Evolutionary conservation across 2,113 vertebrate species (phyloP).

Genomic region (Lophotis ruficrista): DNA sequence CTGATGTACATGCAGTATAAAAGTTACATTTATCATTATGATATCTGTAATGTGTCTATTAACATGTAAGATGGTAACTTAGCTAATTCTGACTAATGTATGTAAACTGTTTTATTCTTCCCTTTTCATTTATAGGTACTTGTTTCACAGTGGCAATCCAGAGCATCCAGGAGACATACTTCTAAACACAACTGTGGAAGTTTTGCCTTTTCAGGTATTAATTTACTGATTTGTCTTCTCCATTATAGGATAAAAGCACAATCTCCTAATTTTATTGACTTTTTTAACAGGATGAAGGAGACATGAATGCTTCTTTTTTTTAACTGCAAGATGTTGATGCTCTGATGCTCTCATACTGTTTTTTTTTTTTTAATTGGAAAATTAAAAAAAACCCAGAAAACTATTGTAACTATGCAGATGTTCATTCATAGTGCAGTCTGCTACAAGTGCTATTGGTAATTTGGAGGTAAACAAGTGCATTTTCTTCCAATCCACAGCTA

Average conservation of each 20-base stretch:
- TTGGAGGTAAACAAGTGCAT: not conserved
- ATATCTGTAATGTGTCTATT: not conserved
- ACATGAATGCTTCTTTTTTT: not conserved
- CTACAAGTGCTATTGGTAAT: not conserved
- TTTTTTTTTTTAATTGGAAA: not conserved
- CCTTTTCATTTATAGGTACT: slow-evolving; percentile 81
- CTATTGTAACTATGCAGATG: not conserved
- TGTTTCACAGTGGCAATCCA: slow-evolving; percentile 96
- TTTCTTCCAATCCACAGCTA: not conserved
- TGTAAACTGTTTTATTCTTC: not conserved
- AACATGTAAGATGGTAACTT: not conserved
- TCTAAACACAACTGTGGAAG: slow-evolving; percentile 92
- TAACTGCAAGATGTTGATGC: not conserved
- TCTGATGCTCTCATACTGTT: not conserved
- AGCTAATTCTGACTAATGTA: not conserved
- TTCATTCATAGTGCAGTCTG: not conserved
- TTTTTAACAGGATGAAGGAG: not conserved
- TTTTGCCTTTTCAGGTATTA: slow-evolving; percentile 89
- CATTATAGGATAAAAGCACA: not conserved
- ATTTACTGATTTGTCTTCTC: not conserved
- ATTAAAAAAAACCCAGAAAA: not conserved
- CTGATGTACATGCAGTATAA: not conserved
- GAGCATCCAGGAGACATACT: slow-evolving; percentile 96
- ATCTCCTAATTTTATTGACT: not conserved
- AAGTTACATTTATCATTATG: not conserved